phyloP scores from a whole-genome alignment of 2,113 vertebrate genomes.

The Rhinolophus sinicus region DNA sequence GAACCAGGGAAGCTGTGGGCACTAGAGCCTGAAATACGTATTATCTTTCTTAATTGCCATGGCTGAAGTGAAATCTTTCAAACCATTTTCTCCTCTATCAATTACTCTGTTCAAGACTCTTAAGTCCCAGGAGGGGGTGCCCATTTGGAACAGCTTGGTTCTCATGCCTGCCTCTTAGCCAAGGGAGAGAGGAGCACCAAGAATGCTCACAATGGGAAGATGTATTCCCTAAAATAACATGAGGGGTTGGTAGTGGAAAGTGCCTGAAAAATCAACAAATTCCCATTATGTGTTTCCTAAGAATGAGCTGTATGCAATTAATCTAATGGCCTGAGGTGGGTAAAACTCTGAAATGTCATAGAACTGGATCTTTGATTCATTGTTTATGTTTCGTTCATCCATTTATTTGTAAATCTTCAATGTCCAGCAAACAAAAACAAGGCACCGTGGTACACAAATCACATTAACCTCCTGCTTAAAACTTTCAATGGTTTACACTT shows the following conservation, averaged over 20 bases:
- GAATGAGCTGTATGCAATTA: background rate
- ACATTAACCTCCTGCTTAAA: background rate
- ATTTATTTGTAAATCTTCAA: slow-evolving; percentile 42
- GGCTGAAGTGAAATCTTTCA: background rate
- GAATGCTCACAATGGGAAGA: background rate
- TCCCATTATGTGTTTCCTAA: background rate
- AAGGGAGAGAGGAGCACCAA: background rate
- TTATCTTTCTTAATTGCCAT: background rate
- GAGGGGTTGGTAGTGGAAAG: background rate
- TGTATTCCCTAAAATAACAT: background rate
- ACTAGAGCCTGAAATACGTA: background rate
- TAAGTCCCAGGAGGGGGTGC: background rate
- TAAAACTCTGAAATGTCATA: background rate
- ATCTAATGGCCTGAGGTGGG: background rate
- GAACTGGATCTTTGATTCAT: background rate
- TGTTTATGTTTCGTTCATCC: background rate
- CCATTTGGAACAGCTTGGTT: background rate
- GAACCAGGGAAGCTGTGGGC: background rate
- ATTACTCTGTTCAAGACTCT: background rate
- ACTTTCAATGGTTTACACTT: background rate
- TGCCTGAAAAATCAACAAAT: background rate
- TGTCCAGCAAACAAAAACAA: background rate
- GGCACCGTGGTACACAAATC: background rate
- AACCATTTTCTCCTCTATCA: background rate
- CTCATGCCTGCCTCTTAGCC: background rate